phyloP scores from a whole-genome alignment of 2,113 vertebrate genomes.

The Setophaga coronata region DNA sequence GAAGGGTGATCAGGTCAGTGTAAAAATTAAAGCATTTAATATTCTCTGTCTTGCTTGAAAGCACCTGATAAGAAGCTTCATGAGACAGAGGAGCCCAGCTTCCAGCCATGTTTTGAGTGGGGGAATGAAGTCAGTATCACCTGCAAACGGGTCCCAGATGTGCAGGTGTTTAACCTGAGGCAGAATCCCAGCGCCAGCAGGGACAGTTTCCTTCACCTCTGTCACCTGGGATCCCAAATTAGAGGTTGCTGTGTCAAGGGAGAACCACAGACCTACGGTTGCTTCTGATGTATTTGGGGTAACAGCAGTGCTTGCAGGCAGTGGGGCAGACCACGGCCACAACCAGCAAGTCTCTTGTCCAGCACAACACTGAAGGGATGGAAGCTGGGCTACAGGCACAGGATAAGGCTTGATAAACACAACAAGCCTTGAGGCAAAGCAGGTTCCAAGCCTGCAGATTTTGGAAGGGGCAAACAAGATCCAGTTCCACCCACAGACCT shows the following conservation, averaged over 20 bases:
- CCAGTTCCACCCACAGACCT: not conserved
- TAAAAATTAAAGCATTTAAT: not conserved
- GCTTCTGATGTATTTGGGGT: not conserved
- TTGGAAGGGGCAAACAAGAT: not conserved
- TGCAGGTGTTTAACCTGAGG: not conserved
- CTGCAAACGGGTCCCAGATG: not conserved
- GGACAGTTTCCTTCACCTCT: not conserved
- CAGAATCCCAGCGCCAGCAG: not conserved
- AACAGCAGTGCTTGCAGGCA: not conserved
- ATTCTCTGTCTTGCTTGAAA: not conserved
- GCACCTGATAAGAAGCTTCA: not conserved
- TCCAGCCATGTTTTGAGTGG: not conserved
- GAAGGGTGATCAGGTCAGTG: not conserved
- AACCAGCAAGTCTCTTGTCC: not conserved
- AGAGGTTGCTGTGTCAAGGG: not conserved
- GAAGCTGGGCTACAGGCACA: not conserved
- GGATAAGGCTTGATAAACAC: not conserved
- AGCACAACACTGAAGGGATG: not conserved
- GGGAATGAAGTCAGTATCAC: fast-evolving
- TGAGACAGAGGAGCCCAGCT: not conserved
- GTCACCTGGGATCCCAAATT: not conserved
- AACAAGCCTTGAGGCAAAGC: not conserved
- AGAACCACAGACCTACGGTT: not conserved
- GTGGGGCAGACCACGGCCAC: not conserved
- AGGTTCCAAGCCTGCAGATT: not conserved